These are phyloP conservation scores for Orcinus orca DNA, from an alignment of 2,113 vertebrate genomes.

Conservation along the genomic window DNA sequence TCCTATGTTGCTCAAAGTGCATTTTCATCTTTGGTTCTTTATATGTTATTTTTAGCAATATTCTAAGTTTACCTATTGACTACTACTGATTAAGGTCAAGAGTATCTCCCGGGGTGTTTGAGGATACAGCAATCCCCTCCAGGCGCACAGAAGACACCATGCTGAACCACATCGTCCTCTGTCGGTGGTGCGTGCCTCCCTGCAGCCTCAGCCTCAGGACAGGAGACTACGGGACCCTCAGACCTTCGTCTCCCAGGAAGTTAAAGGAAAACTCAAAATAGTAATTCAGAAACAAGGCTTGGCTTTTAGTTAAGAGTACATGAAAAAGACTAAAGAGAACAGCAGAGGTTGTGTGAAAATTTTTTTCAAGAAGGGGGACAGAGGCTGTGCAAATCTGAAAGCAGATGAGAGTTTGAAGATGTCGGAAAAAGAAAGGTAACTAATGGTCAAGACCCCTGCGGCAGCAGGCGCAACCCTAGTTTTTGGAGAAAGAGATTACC, in stretches of 20 bases:
- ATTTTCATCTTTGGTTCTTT: not conserved
- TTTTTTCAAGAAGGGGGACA: not conserved
- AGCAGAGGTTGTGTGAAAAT: not conserved
- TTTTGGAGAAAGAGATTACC: not conserved
- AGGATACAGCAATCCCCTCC: not conserved
- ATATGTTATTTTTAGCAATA: constrained; percentile 13
- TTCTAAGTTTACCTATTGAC: not conserved
- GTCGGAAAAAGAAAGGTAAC: not conserved
- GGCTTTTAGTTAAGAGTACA: not conserved
- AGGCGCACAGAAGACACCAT: not conserved
- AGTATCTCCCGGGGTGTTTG: not conserved
- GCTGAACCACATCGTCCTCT: not conserved
- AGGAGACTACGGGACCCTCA: not conserved
- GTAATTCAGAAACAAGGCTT: not conserved
- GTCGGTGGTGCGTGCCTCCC: not conserved
- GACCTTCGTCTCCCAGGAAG: not conserved
- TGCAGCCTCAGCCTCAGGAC: not conserved
- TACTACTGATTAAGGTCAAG: not conserved
- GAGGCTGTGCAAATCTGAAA: not conserved
- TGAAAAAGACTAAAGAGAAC: not conserved
- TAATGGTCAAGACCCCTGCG: not conserved
- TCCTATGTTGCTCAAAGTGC: not conserved
- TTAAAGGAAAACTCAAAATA: not conserved
- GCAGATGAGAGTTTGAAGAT: not conserved
- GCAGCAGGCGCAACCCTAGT: not conserved